Evolutionary conservation across 2,888 invertebrate genomes (phyloP).

Genomic region (Stenolophus ochropezus): DNA sequence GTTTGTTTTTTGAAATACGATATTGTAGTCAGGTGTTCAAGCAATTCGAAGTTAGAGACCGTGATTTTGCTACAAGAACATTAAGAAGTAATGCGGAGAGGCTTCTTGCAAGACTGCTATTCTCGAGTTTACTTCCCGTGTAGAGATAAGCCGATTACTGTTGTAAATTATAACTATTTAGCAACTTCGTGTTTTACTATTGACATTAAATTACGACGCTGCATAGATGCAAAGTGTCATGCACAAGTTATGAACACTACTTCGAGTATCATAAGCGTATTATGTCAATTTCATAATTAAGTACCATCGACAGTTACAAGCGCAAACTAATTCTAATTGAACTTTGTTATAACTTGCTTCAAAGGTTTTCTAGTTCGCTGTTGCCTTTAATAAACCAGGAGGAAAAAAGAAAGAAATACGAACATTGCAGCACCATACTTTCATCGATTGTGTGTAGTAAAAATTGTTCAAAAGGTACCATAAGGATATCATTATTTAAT

Average conservation of each 20-base stretch:
- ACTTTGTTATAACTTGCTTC: no score
- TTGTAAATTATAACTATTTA: slow-evolving; percentile 49
- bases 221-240: slow-evolving; percentile 25
- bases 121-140: slow-evolving; percentile 31
- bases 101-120: slow-evolving; percentile 35
- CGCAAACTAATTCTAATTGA: background rate
- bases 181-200: slow-evolving; percentile 43
- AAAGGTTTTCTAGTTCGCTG: no score
- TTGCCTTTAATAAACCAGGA: no score
- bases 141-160: slow-evolving; percentile 55
- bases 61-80: slow-evolving; percentile 36
- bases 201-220: slow-evolving; percentile 25
- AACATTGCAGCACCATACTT: no score
- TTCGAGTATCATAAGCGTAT: background rate
- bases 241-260: background rate
- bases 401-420: no score
- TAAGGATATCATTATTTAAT: no score
- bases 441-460: no score
- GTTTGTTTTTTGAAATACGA: slow-evolving; percentile 53
- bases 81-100: slow-evolving; percentile 36
- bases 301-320: background rate
- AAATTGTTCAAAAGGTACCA: no score
- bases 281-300: slow-evolving; percentile 15
- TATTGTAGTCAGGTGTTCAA: slow-evolving; percentile 52
- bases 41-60: slow-evolving; percentile 29